Evolutionary conservation across 2,797 vertebrate genomes (phyloP).

Genomic region (Sebastes variabilis): DNA sequence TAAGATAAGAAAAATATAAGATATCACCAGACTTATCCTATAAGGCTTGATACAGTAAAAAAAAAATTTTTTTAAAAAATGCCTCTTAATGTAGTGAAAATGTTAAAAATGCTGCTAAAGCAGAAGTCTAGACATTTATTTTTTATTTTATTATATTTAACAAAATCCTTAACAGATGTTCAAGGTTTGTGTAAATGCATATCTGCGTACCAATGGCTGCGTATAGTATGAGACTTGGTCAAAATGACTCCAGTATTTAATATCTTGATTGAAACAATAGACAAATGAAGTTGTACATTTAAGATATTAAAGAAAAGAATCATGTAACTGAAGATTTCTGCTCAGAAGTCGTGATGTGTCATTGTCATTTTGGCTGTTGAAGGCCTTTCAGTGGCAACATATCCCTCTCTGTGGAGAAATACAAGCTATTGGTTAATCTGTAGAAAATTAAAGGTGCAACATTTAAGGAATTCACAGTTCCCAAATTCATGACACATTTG

Average conservation of each 20-base stretch:
- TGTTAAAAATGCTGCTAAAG: neutral
- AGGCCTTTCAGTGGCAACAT: neutral
- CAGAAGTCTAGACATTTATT: neutral
- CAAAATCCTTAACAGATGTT: too few species aligned
- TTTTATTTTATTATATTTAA: too few species aligned
- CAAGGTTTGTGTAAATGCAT: neutral
- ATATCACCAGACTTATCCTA: neutral
- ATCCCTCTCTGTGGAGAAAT: neutral
- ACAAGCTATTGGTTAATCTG: fast-evolving
- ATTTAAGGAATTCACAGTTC: neutral
- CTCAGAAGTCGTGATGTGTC: neutral
- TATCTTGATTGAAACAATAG: neutral
- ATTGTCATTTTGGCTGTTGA: neutral
- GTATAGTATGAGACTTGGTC: neutral
- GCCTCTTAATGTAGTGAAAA: neutral
- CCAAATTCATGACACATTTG: neutral
- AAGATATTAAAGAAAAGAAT: neutral
- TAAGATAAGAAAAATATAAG: neutral
- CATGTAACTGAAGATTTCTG: neutral
- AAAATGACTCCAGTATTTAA: neutral
- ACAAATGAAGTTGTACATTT: too few species aligned
- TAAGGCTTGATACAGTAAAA: neutral
- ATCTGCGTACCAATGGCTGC: neutral
- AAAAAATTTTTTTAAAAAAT: neutral
- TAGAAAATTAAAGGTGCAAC: neutral